A percentile compares a stretch with the other conserved stretches of the same genome.
These are phyloP conservation scores for Dione vanillae DNA, from an alignment of 2,888 invertebrate genomes.

Conservation along the genomic window DNA sequence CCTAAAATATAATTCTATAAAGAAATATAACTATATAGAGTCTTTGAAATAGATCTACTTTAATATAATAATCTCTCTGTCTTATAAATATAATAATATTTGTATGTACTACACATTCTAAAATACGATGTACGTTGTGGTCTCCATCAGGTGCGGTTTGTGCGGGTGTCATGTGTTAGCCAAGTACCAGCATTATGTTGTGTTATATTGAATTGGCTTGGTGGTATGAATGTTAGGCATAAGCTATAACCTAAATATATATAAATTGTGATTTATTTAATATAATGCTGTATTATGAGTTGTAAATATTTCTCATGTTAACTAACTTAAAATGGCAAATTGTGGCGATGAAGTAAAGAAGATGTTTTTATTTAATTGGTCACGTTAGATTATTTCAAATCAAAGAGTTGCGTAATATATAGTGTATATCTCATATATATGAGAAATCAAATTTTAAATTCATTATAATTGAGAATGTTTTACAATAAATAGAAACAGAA, in stretches of 20 bases:
- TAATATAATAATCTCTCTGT: slow-evolving; percentile 27
- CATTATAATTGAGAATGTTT: neutral
- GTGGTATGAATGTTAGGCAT: slow-evolving; percentile 35
- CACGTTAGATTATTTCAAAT: neutral
- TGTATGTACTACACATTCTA: slow-evolving; percentile 3
- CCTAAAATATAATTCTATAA: slow-evolving; percentile 21
- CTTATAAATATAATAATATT: slow-evolving; percentile 7
- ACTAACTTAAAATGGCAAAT: neutral
- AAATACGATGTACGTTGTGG: slow-evolving; percentile 1
- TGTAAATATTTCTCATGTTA: neutral
- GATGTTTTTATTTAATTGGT: neutral
- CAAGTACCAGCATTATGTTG: slow-evolving; percentile 39
- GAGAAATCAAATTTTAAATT: neutral
- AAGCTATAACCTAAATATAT: slow-evolving; percentile 36
- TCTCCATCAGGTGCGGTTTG: slow-evolving; percentile 27
- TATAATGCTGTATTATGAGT: neutral
- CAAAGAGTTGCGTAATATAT: neutral
- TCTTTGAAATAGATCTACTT: slow-evolving; percentile 11
- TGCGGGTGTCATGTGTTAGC: slow-evolving; percentile 38
- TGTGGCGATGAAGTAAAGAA: neutral
- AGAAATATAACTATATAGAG: slow-evolving; percentile 22
- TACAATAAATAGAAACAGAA: neutral
- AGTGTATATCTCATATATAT: no score
- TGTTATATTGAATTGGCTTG: slow-evolving; percentile 32
- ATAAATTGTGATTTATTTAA: neutral